Percentiles rank a stretch among this genome's conserved stretches.
Evolutionary conservation across 2,888 invertebrate genomes (phyloP).

Genomic region (Cheilosia urbana): DNA sequence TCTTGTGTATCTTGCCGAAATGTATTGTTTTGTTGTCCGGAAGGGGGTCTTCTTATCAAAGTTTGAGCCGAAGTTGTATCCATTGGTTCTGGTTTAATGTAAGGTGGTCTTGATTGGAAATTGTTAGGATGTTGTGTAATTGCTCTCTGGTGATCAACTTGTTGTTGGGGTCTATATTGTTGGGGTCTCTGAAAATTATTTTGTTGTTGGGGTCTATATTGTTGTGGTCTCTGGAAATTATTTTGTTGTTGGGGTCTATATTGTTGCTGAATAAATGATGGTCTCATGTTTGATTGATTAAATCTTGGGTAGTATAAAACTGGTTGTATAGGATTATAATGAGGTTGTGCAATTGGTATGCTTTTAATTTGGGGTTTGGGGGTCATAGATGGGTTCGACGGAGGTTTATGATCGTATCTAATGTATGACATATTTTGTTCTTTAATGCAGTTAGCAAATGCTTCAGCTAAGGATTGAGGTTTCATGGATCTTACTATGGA

Average conservation of each 20-base stretch:
- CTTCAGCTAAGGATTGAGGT: constrained; percentile 3
- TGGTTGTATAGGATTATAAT: background rate
- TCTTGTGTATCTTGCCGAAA: background rate
- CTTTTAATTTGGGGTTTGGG: constrained; percentile 1
- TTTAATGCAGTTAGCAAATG: constrained; percentile 6
- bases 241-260: background rate
- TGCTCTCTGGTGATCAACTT: background rate
- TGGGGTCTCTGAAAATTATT: background rate
- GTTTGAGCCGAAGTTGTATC: constrained; percentile 8
- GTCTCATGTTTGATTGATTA: constrained; percentile 8
- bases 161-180: constrained; percentile 4
- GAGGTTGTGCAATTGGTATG: background rate
- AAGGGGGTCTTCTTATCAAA: background rate
- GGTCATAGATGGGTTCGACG: background rate
- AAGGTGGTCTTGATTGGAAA: background rate
- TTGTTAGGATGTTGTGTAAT: background rate
- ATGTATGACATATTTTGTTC: constrained; percentile 7
- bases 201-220: background rate
- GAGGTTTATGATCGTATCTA: constrained; percentile 6
- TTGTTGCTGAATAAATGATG: too few relatives aligned
- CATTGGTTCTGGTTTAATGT: constrained; percentile 42
- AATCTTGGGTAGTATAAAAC: background rate
- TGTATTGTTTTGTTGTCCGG: background rate
- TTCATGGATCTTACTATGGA: constrained; percentile 16
- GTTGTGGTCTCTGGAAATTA: constrained; percentile 8